Percentiles rank a stretch among this genome's conserved stretches.
phyloP scores from a whole-genome alignment of 1,140 invertebrate genomes.

The Papilio dardanus region DNA sequence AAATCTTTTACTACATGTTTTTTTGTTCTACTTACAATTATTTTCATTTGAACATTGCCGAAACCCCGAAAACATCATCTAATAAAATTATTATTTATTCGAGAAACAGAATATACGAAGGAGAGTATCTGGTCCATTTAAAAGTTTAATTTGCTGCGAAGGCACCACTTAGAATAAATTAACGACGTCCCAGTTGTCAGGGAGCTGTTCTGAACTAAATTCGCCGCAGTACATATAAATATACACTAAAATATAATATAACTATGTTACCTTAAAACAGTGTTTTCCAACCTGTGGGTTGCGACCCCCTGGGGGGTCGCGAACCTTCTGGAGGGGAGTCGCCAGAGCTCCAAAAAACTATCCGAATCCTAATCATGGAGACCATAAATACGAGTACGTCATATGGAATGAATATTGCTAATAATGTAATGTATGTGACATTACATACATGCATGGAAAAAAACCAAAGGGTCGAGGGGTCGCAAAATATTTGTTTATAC shows the following conservation, averaged over 20 bases:
- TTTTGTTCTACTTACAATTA: no score
- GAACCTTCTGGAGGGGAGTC: no score
- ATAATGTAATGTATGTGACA: no score
- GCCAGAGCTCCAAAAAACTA: no score
- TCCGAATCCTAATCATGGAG: no score
- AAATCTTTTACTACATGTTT: not conserved
- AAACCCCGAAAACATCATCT: not conserved
- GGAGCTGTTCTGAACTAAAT: not conserved
- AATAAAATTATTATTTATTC: constrained; percentile 2
- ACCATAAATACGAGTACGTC: no score
- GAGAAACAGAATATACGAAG: not conserved
- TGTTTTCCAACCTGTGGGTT: no score
- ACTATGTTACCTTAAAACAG: not conserved
- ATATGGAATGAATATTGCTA: no score
- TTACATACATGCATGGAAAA: no score
- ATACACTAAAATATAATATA: not conserved
- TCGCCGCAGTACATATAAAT: constrained; percentile 6
- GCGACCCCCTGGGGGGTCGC: no score
- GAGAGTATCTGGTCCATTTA: constrained; percentile 13
- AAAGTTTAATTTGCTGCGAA: constrained; percentile 30
- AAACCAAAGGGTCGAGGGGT: no score
- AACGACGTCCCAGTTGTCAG: constrained; percentile 24
- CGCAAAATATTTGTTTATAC: no score
- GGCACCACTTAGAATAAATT: constrained; percentile 26
- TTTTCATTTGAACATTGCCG: not conserved